Conservation (phyloP, 1,140 invertebrate genomes). For the Drosophila sp. region DNA sequence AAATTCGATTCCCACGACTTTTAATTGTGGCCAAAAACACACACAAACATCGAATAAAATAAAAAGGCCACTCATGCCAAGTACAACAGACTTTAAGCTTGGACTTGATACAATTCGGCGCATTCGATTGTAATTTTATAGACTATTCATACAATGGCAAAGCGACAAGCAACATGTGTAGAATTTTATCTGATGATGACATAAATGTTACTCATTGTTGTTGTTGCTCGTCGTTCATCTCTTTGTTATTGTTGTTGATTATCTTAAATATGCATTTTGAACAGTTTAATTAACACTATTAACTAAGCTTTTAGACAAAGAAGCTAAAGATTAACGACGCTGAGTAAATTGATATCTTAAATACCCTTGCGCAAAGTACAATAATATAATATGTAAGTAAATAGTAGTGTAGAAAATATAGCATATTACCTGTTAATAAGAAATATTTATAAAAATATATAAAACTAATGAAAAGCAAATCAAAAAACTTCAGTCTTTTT, state of each 20-base stretch:
- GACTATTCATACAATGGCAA: conserved; percentile 15
- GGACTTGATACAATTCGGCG: conserved; percentile 59
- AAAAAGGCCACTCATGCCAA: conserved; percentile 39
- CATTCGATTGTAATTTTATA: conserved; percentile 36
- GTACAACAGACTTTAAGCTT: conserved; percentile 47
- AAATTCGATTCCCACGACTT: conserved; percentile 79
- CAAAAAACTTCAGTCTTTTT: too few species aligned
- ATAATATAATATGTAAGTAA: too few species aligned
- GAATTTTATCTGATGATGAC: conserved; percentile 26
- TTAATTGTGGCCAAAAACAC: conserved; percentile 59
- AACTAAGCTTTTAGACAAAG: conserved; percentile 21
- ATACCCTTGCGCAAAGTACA: neutral
- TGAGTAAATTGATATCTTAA: conserved; percentile 42
- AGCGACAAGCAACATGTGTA: conserved; percentile 24
- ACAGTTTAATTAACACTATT: conserved; percentile 57
- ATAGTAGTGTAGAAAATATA: too few species aligned
- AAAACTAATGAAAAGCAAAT: too few species aligned
- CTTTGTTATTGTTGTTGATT: conserved; percentile 8
- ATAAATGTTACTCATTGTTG: conserved; percentile 2
- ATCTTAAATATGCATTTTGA: conserved; percentile 27
- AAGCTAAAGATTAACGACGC: conserved; percentile 48
- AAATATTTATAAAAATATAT: too few species aligned
- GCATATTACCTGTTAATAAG: too few species aligned
- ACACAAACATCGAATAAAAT: conserved; percentile 7
- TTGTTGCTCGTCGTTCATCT: conserved; percentile 14